Base-by-base conservation (phyloP, 2,888 invertebrate genomes). In the Phragmatobia fuliginosa region DNA sequence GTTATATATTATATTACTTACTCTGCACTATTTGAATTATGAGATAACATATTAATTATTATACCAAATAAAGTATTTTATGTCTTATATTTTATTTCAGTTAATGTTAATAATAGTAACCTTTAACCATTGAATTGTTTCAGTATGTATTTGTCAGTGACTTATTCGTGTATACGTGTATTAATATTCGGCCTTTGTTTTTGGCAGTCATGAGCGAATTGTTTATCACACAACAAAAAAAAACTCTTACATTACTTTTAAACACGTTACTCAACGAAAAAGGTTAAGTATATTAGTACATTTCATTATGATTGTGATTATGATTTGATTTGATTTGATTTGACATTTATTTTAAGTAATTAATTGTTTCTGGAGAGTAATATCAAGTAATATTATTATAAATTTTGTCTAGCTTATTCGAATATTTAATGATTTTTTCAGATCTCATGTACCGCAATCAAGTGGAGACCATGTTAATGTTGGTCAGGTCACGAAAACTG, bases 381-480 rank as follows among this genome's bases (percentile, higher is more conserved):
- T n/a, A n/a, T n/a, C n/a, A n/a, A n/a, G n/a, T n/a, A n/a, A n/a
- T n/a, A n/a, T n/a, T n/a, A n/a, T n/a, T n/a, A n/a, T n/a, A n/a
- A n/a, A n/a, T n/a, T 38, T 38, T 38, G 14, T 38, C 11, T 38
- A 38, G 38, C 0, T 14, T 38, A 38, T 38, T 14, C 4, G 2
- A 38, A 61, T 25, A 31, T 41, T 8, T 45, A 65, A 61, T 62
- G 36, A 68, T 52, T 25, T 68, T 87, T 87, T 18, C 83, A 92
- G 92, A 86, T 73, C 72, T 74, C 10, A 79, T 77, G 6, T 90
- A 90, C 66, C 75, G 76, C 36, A 72, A 75, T 41, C 91, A 92
- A 83, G 79, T 92, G 11, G 81, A 85, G 76, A 87, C 84, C 18
- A 88, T 92, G 88, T 71, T 90, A 62, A 82, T 88, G 49, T 73